Percentiles rank a stretch among this genome's conserved stretches.
phyloP scores from a whole-genome alignment of 2,888 invertebrate genomes.

The Tortricodes alternella region DNA sequence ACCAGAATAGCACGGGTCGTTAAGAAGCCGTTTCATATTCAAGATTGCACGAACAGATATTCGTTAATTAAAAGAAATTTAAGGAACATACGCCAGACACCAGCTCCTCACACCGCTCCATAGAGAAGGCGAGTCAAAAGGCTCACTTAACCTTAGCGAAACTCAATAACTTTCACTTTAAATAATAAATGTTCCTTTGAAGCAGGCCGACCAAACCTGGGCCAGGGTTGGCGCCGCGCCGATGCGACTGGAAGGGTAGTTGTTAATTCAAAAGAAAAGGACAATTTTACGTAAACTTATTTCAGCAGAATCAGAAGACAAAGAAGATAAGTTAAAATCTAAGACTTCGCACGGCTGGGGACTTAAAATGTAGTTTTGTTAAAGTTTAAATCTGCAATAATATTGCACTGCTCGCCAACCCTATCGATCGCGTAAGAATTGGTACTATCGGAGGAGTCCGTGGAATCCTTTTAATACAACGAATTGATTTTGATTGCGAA shows the following conservation, averaged over 20 bases:
- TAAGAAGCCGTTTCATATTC: constrained; percentile 20
- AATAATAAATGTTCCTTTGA: constrained; percentile 79
- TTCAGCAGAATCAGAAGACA: background rate
- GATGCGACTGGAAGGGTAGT: background rate
- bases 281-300: background rate
- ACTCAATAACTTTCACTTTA: constrained; percentile 80
- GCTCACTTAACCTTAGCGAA: constrained; percentile 79
- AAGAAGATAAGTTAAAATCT: no score
- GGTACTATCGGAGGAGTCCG: constrained; percentile 45
- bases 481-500: constrained; percentile 60
- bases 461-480: constrained; percentile 58
- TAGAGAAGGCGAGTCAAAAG: constrained; percentile 68
- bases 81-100: constrained; percentile 58
- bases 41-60: constrained; percentile 42
- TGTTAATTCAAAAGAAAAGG: background rate
- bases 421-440: constrained; percentile 45
- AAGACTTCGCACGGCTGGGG: no score
- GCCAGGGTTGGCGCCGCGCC: constrained; percentile 55
- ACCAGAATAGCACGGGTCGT: background rate
- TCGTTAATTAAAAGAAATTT: constrained; percentile 50
- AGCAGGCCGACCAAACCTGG: constrained; percentile 63
- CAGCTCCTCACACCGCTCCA: constrained; percentile 53
- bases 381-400: background rate
- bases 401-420: constrained; percentile 37
- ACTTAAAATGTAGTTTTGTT: background rate